Evolutionary conservation across 1,140 invertebrate genomes (phyloP).

Genomic region (Aphelenchoides avenae): DNA sequence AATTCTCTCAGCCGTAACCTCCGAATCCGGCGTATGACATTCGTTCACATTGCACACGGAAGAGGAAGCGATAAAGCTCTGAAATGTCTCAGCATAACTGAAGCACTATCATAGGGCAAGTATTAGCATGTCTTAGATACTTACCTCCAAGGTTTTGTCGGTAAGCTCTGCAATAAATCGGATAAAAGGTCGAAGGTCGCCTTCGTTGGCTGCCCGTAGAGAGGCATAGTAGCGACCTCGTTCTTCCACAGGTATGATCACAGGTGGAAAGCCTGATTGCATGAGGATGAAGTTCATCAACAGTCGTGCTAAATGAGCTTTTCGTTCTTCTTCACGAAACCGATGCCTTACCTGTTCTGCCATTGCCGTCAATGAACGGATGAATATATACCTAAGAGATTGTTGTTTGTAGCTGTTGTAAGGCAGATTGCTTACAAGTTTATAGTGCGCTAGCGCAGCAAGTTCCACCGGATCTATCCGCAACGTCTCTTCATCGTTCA

Average conservation of each 20-base stretch:
- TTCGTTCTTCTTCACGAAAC: too few relatives aligned
- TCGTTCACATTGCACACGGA: slow-evolving; percentile 4
- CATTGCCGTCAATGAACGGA: slow-evolving; percentile 70
- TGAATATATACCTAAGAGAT: slow-evolving; percentile 50
- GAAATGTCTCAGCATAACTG: neutral
- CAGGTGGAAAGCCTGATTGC: slow-evolving; percentile 91
- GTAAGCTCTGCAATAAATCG: slow-evolving; percentile 75
- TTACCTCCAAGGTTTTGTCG: slow-evolving; percentile 45
- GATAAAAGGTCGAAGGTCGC: slow-evolving; percentile 84
- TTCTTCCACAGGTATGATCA: slow-evolving; percentile 87
- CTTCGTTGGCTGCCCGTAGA: slow-evolving; percentile 81
- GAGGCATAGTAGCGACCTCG: slow-evolving; percentile 73
- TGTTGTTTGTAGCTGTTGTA: neutral
- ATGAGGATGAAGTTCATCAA: slow-evolving; percentile 96
- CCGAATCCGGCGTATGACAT: too few relatives aligned
- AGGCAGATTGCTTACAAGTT: slow-evolving; percentile 68
- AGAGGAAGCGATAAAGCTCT: slow-evolving; percentile 3
- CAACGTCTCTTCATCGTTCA: slow-evolving; percentile 76
- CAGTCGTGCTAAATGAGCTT: too few relatives aligned
- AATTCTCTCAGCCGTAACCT: too few relatives aligned
- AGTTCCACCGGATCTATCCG: slow-evolving; percentile 81
- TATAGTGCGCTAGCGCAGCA: slow-evolving; percentile 90
- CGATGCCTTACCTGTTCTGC: too few relatives aligned
- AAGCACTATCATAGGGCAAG: neutral
- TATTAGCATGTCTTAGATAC: neutral